Evolutionary conservation across 2,113 vertebrate genomes (phyloP).

Genomic region (Athene noctua): DNA sequence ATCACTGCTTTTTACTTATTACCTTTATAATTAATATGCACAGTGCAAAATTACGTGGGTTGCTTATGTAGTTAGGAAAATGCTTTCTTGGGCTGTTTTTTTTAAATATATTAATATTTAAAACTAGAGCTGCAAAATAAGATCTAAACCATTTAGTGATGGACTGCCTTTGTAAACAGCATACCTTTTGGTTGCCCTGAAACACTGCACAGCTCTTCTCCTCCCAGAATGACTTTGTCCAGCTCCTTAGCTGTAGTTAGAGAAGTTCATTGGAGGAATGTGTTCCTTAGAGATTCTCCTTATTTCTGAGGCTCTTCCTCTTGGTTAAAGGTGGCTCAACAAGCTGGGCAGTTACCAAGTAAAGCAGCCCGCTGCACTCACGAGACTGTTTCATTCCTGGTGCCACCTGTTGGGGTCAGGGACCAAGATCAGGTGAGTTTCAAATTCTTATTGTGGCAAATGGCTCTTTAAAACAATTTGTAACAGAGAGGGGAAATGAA

Average conservation of each 20-base stretch:
- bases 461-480: conserved; percentile 68
- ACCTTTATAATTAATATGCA: conserved; percentile 40
- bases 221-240: conserved; percentile 44
- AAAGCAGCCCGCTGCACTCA: conserved; percentile 75
- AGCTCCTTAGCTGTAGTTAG: conserved; percentile 63
- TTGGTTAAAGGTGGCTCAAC: conserved; percentile 76
- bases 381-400: conserved; percentile 76
- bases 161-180: conserved; percentile 57
- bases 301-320: conserved; percentile 72
- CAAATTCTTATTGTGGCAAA: conserved; percentile 75
- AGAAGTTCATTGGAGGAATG: conserved; percentile 57
- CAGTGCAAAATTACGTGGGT: conserved; percentile 48
- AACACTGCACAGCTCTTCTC: conserved; percentile 56
- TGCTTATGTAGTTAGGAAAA: conserved; percentile 73
- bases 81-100: conserved; percentile 65
- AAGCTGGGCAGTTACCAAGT: conserved; percentile 75
- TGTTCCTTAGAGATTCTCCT: conserved; percentile 66
- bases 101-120: conserved; percentile 28
- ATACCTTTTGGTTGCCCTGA: conserved; percentile 49
- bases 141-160: conserved; percentile 69
- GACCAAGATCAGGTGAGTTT: conserved; percentile 77
- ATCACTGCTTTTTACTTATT: conserved; percentile 68
- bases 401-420: conserved; percentile 75
- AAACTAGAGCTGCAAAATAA: conserved; percentile 78
- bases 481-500: conserved; percentile 60